phyloP scores from a whole-genome alignment of 2,113 vertebrate species.

The Burhinus oedicnemus region DNA sequence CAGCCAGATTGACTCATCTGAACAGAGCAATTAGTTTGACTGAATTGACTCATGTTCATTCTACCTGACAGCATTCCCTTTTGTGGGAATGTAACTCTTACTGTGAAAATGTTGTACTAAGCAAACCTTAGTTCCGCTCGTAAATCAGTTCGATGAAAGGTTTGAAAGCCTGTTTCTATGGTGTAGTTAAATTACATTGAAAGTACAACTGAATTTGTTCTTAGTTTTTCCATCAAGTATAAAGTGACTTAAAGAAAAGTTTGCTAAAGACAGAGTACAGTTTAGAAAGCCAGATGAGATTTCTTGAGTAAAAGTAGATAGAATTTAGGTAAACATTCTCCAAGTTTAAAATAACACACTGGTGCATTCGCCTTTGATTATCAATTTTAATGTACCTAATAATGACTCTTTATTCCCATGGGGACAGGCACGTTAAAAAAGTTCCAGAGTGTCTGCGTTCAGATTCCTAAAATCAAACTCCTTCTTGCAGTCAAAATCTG shows the following conservation, averaged over 20 bases:
- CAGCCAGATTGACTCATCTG: neutral
- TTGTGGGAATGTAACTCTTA: slow-evolving; percentile 39
- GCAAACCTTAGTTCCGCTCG: slow-evolving; percentile 44
- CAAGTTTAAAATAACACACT: slow-evolving; percentile 22
- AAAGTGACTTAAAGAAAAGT: slow-evolving; percentile 24
- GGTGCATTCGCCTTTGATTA: slow-evolving; percentile 30
- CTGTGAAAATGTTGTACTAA: slow-evolving; percentile 51
- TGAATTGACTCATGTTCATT: slow-evolving; percentile 59
- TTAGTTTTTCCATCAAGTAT: slow-evolving; percentile 48
- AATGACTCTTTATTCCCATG: neutral
- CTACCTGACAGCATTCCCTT: slow-evolving; percentile 60
- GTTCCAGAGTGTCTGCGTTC: neutral
- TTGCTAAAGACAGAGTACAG: neutral
- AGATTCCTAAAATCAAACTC: neutral
- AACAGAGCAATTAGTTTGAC: neutral
- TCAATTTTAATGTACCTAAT: slow-evolving; percentile 30
- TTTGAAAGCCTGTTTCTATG: slow-evolving; percentile 53
- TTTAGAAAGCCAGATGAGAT: slow-evolving; percentile 1
- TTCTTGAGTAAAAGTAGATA: neutral
- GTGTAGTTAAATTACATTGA: slow-evolving; percentile 48
- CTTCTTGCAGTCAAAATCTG: neutral
- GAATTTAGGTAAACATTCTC: slow-evolving; percentile 18
- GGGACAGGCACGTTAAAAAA: neutral
- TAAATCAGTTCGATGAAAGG: slow-evolving; percentile 53
- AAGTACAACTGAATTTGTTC: slow-evolving; percentile 52